phyloP scores from a whole-genome alignment of 1,140 invertebrate genomes.

The Sipha flava region DNA sequence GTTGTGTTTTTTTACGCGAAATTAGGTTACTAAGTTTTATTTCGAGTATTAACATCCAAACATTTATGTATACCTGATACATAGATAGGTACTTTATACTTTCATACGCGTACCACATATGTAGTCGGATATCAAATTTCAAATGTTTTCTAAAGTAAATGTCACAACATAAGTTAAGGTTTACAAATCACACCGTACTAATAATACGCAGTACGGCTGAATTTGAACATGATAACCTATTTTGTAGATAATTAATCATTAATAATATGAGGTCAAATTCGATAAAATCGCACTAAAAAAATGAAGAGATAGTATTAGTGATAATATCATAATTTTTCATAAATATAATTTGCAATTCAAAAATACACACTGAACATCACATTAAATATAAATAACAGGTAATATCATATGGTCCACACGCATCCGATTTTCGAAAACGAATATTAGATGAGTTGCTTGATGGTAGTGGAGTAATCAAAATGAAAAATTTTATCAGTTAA shows the following conservation, averaged over 20 bases:
- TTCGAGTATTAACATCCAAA: background rate
- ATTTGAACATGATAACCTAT: background rate
- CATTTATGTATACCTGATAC: too few species aligned
- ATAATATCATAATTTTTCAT: too few species aligned
- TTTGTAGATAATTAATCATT: background rate
- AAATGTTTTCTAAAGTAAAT: background rate
- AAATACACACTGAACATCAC: too few species aligned
- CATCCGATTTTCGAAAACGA: background rate
- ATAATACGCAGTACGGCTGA: background rate
- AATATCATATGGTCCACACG: too few species aligned
- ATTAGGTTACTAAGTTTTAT: background rate
- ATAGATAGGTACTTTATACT: background rate
- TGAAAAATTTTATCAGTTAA: background rate
- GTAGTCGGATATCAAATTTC: background rate
- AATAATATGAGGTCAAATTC: background rate
- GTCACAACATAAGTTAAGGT: background rate
- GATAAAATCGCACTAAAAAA: background rate
- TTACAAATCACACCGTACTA: background rate
- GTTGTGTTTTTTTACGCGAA: background rate
- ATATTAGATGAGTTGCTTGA: background rate
- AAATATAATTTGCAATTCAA: too few species aligned
- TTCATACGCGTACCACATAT: too few species aligned
- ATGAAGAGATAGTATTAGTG: too few species aligned
- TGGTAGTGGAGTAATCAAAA: background rate
- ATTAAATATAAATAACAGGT: background rate